Base-by-base conservation (phyloP, 2,888 invertebrate species). In the Drymonia ruficornis region DNA sequence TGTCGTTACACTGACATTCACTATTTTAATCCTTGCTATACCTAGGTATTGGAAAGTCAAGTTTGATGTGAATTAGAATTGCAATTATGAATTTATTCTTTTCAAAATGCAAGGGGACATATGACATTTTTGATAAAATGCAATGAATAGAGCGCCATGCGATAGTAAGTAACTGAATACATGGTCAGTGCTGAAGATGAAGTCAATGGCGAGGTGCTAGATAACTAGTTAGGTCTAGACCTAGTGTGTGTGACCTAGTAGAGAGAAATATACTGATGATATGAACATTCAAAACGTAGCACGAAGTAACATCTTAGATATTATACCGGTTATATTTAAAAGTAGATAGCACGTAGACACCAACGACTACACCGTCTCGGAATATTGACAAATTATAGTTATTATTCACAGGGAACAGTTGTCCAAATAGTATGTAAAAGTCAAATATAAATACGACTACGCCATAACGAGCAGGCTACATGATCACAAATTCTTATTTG, bases 401-500 rank as follows among this genome's bases (percentile, higher is more conserved):
- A 61, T 61, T 67, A 65, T 72, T 61, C 65, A 69, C 62, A 56
- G 61, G 66, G 65, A 62, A 70, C 72, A 78, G 67, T 76, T 75
- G 68, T 61, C 43, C 52, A 70, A 74, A 67, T 59, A 71, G 46
- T 55, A 49, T 55, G 46, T 45, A 42, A 53, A 56, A 50, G 55
- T 61, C 57, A 73, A 71, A 73, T 57, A 70, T 56, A 61, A 61
- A 63, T 48, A 54, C 34, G 54, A 54, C 68, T 63, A 59, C 73
- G 61, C 66, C 18, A 42, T 42, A 42, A 44, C 13, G 43, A 44
- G 13, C 5, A 12, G n/a, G 16, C 6, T 23, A 44, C 19, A 44
- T 44, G 18, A 44, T 44, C 23, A 44, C 43, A 23, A 19, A 44
- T 16, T 19, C 23, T 13, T 44, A 44, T 44, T 5, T 23, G 43